Conservation (phyloP, 2,888 invertebrate genomes). For the Vanessa cardui region DNA sequence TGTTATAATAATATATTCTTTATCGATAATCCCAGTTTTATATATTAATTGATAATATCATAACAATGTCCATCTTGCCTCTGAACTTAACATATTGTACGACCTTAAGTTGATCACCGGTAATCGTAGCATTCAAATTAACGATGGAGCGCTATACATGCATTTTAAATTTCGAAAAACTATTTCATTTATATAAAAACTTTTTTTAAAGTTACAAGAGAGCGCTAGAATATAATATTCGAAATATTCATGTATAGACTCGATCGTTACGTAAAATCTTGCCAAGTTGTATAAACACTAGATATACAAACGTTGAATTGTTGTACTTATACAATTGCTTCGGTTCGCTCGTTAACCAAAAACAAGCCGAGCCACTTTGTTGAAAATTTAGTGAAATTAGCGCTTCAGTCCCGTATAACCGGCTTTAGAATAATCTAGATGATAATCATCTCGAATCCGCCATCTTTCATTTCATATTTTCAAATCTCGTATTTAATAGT, state of each 20-base stretch:
- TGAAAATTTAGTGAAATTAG: background rate
- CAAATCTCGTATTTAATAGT: constrained; percentile 5
- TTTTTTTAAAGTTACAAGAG: too few relatives aligned
- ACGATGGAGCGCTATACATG: background rate
- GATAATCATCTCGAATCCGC: background rate
- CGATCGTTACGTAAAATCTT: constrained; percentile 49
- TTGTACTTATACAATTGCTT: constrained; percentile 21
- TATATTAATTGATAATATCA: background rate
- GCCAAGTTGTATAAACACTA: constrained; percentile 54
- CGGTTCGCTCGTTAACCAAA: constrained; percentile 11
- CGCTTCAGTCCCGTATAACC: background rate
- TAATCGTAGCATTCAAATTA: background rate
- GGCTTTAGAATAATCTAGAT: background rate
- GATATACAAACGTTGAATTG: constrained; percentile 61
- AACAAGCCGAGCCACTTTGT: constrained; percentile 3
- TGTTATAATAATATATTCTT: constrained; percentile 4
- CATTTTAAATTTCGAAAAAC: background rate
- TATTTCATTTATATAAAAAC: too few relatives aligned
- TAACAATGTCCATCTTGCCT: constrained; percentile 9
- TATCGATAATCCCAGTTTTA: background rate
- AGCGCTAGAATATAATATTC: too few relatives aligned
- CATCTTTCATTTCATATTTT: constrained; percentile 1
- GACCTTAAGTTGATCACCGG: constrained; percentile 18
- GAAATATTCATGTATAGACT: constrained; percentile 1
- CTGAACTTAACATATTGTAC: constrained; percentile 1